Evolutionary conservation across 2,888 invertebrate species (phyloP), one percentile per base, ranked within the genome.

Genomic region (Odontocolon sp.): DNA sequence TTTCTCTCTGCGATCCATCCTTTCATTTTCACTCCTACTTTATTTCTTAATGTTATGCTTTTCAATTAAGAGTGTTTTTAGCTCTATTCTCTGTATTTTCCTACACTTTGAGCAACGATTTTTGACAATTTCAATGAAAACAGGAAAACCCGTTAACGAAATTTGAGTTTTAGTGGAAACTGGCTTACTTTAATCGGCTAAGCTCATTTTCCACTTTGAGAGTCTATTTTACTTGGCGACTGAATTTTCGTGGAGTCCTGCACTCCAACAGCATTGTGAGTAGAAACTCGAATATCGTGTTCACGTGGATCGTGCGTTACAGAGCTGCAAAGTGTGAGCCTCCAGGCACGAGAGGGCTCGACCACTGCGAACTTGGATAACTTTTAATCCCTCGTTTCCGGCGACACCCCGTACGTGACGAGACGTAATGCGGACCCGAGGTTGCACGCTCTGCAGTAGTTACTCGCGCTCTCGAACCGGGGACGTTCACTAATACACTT

Each of bases 321-420:
- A 50, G 57, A 40, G 57, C 21, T 72, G 59, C 28, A 23, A n/a
- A 26, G 59, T 47, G 54, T 56, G 47, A 31, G 54, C 38, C 26
- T 59, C 26, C 56, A 23, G 52, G 28, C 9, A 64, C 36, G 11
- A 47, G 42, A 54, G 68, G 36, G 56, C 72, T 68, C 67, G 45
- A 28, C 68, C 57, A 45, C 74, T 50, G 74, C 68, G 59, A 76
- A 69, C 72, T 75, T 70, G 75, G 81, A 79, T 80, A 80, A 81
- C 80, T 81, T 81, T 81, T 81, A 81, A 81, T 80, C 78, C 78
- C 75, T 76, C 80, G 75, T 78, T 81, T 77, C 75, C 78, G 77
- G 59, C 70, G 71, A 81, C 72, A 73, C 68, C 57, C 31, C 68
- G 72, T 69, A 77, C 77, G 77, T 77, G 77, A 75, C 67, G 71